Conservation (phyloP, 2,113 vertebrate species). For the Microcebus murinus region DNA sequence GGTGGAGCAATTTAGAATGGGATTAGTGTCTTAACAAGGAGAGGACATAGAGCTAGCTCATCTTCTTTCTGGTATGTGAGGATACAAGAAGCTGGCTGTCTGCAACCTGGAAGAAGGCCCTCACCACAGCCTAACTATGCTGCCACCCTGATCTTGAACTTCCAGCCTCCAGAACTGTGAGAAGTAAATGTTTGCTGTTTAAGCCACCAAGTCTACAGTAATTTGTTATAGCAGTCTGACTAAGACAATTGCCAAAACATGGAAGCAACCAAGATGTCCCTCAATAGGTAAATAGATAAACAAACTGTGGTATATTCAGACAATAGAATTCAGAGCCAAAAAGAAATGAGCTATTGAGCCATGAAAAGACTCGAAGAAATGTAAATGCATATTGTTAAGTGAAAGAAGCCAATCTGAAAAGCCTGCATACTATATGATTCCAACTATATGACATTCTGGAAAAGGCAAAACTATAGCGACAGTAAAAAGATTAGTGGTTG, state of each 20-base stretch:
- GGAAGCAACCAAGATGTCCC: not conserved
- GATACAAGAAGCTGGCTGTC: not conserved
- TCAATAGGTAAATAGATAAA: not conserved
- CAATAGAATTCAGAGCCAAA: not conserved
- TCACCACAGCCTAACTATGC: not conserved
- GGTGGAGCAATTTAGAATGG: not conserved
- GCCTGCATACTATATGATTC: not conserved
- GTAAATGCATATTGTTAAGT: not conserved
- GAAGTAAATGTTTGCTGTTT: not conserved
- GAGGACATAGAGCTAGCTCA: not conserved
- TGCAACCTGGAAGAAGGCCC: not conserved
- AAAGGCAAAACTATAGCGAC: not conserved
- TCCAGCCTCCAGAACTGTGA: not conserved
- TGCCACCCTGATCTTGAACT: not conserved
- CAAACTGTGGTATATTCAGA: not conserved
- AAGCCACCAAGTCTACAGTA: not conserved
- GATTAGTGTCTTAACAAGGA: not conserved
- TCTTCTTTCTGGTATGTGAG: not conserved
- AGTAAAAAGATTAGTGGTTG: not conserved
- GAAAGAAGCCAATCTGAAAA: not conserved
- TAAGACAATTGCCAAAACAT: not conserved
- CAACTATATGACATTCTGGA: not conserved
- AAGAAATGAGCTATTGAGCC: not conserved
- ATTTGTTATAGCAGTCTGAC: not conserved
- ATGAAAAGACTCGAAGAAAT: not conserved